Base-by-base conservation (phyloP, 1,140 invertebrate genomes). In the Philotrypesis tridentata region DNA sequence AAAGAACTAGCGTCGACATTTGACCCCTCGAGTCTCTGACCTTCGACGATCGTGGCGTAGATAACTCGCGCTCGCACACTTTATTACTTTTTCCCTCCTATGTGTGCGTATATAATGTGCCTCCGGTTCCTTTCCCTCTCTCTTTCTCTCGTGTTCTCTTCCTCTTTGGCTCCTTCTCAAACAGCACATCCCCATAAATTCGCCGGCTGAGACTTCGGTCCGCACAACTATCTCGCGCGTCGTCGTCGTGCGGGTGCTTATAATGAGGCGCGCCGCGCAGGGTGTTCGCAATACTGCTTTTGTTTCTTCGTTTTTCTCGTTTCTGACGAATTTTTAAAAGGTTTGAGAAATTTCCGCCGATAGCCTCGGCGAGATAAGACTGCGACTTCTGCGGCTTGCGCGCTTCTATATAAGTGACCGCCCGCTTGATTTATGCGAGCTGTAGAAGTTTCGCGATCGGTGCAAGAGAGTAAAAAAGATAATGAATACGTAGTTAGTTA, bases 11-110 rank as follows among this genome's bases (percentile, higher is more conserved):
- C 25, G 23, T 33, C 21, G 60, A 14, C n/a, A 70, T 23, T 73
- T 80, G 55, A 72, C 77, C 68, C 48, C 67, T 60, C n/a, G 25
- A 70, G 65, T 61, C 76, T 78, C 77, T 84, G 78, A 82, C 79
- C 83, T 83, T 75, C 82, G 76, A 72, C 79, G 84, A 87, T 85
- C 82, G 84, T 83, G 84, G 79, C 72, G 81, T 71, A 71, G 83
- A 86, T 86, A 86, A 82, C 83, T 43, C 37, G n/a, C n/a, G n/a
- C 70, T 70, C 73, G 73, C 76, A 63, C 81, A 63, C 76, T 74
- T 83, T 82, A 84, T 85, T 85, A 84, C 79, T 85, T 83, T 80
- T 82, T 7, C 17, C 48, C 48, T 37, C 33, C 68, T 65, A 61
- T 65, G 72, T 37, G 40, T n/a, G n/a, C n/a, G n/a, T n/a, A n/a